phyloP scores from a whole-genome alignment of 2,113 vertebrate species.

The Zapus hudsonius region DNA sequence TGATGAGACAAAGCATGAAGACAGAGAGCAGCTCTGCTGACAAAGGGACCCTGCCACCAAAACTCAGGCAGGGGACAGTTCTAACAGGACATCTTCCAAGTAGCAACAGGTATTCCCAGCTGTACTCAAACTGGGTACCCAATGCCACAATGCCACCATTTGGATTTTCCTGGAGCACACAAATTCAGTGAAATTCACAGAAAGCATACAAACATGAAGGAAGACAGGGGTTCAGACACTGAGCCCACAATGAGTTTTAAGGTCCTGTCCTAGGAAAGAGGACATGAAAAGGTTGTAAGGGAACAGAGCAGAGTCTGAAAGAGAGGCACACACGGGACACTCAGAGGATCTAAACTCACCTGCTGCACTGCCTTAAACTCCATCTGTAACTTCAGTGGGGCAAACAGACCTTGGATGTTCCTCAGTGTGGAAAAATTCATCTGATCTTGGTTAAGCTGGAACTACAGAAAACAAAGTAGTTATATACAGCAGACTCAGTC shows the following conservation, averaged over 20 bases:
- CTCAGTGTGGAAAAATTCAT: slow-evolving; percentile 94
- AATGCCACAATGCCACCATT: not conserved
- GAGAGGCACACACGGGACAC: not conserved
- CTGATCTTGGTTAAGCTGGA: slow-evolving; percentile 94
- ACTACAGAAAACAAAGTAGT: slow-evolving; percentile 84
- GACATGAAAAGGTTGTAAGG: not conserved
- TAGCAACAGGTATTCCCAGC: not conserved
- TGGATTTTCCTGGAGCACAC: not conserved
- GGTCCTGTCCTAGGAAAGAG: not conserved
- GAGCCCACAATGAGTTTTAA: not conserved
- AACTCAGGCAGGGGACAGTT: not conserved
- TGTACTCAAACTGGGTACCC: not conserved
- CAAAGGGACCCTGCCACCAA: not conserved
- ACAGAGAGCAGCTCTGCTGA: not conserved
- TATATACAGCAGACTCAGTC: slow-evolving; percentile 34
- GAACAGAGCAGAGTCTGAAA: not conserved
- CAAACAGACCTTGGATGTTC: slow-evolving; percentile 97
- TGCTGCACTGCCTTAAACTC: slow-evolving; percentile 95
- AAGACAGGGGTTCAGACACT: not conserved
- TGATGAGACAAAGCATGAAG: not conserved
- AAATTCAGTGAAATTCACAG: not conserved
- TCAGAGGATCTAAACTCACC: slow-evolving; percentile 81
- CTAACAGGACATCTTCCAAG: not conserved
- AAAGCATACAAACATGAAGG: not conserved
- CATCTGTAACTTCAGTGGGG: slow-evolving; percentile 97